A percentile compares a stretch with the other conserved stretches of the same genome.
Evolutionary conservation across 53 echinoderm and acorn worm species (phyloP).

Genomic region (Crossaster papposus): DNA sequence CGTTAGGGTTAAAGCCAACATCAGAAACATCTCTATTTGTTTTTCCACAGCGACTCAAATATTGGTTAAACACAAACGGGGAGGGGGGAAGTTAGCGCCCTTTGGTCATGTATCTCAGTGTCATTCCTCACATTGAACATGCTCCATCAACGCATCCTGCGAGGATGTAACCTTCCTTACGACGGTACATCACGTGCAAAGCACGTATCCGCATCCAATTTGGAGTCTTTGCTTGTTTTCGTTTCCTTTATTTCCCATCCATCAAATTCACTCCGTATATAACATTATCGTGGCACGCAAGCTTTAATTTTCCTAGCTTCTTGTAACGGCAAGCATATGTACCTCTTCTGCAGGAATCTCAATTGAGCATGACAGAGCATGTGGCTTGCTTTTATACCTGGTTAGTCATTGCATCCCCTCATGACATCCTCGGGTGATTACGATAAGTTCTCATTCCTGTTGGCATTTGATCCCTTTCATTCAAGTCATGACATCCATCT

Average conservation of each 20-base stretch:
- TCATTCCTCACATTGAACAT: not conserved
- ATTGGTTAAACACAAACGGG: not conserved
- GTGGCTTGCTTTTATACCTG: not conserved
- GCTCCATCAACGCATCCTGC: not conserved
- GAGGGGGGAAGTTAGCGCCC: not conserved
- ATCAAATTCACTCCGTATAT: not conserved
- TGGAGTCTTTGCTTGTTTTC: not conserved
- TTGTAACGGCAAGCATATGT: not conserved
- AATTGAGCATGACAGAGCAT: not conserved
- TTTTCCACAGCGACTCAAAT: too few species aligned
- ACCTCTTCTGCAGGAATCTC: not conserved
- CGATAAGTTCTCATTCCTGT: not conserved
- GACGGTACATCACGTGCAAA: not conserved
- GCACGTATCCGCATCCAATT: not conserved
- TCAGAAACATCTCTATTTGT: too few species aligned
- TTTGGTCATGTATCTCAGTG: not conserved
- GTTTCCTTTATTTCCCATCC: not conserved
- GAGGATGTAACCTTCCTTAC: not conserved
- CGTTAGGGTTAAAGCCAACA: too few species aligned
- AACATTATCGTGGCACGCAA: not conserved
- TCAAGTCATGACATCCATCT: too few species aligned
- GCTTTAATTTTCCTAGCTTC: not conserved
- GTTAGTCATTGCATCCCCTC: not conserved
- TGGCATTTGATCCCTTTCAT: not conserved
- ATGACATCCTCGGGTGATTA: not conserved